Base-by-base conservation (phyloP, 2,888 invertebrate species). In the Iphiclides podalirius region DNA sequence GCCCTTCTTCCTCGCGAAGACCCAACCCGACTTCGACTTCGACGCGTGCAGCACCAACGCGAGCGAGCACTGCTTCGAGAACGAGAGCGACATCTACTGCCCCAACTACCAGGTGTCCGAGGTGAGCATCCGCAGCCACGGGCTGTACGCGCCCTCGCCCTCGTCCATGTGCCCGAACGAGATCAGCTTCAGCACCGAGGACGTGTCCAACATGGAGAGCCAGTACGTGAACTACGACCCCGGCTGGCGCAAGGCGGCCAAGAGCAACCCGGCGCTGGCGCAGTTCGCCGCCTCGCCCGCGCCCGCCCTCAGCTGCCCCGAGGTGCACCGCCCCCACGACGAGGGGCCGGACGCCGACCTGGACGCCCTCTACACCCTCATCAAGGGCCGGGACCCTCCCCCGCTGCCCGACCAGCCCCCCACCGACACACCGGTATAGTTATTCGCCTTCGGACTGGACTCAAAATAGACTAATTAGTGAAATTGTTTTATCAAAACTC, bases 291-390 rank as follows among this genome's bases (percentile, higher is more conserved):
- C 15, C 12, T 8, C 23, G 12, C 64, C 64, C 11, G 80, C 83
- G 0, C 85, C 87, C 0, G 86, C 86, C 0, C 62, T 84, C 1
- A 86, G 86, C 49, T 87, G 88, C 63, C 87, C 87, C 0, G 88
- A 87, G 54, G 88, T 86, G 0, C 85, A 86, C 52, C 60, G 87
- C 2, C 85, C 86, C 52, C 60, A 86, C 2, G 81, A 86, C 4
- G 78, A 67, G 35, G 80, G 85, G 62, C 87, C 89, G 0, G 79
- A 80, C 35, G 91, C 91, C 63, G 92, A 92, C 58, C 80, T 94
- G 41, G 94, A 94, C 63, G 93, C 93, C 66, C 78, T 94, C 6
- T 94, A 94, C 67, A 92, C 93, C 59, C 92, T 92, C 64, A 93
- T 94, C 36, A 89, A 91, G 11, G 83, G 91, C 59, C 67, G 82